These are phyloP conservation scores for Chloropsis hardwickii DNA, from an alignment of 2,113 vertebrate species.

Conservation along the genomic window DNA sequence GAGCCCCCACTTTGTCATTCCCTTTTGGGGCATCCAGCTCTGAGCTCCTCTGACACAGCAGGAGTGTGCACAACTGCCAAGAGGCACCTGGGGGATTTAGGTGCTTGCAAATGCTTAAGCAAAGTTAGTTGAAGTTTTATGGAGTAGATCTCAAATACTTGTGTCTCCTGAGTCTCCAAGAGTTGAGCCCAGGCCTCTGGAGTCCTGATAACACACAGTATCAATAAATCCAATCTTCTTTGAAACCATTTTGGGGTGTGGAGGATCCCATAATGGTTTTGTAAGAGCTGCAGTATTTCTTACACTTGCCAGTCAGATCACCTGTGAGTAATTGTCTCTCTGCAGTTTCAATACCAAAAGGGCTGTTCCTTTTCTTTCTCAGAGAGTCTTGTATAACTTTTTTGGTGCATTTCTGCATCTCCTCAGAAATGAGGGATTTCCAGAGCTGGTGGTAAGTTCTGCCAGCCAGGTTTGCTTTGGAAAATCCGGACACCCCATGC, in stretches of 20 bases:
- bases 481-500: background rate
- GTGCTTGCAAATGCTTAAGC: background rate
- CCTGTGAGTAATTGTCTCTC: background rate
- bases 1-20: background rate
- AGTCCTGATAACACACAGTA: background rate
- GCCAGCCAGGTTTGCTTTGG: background rate
- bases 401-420: background rate
- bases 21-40: accelerated
- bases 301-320: background rate
- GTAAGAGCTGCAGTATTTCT: background rate
- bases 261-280: background rate
- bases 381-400: background rate
- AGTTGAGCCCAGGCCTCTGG: background rate
- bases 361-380: background rate
- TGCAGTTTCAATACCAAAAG: background rate
- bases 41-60: background rate
- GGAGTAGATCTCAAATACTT: background rate
- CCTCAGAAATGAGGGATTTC: background rate
- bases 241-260: background rate
- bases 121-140: background rate
- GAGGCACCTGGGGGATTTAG: background rate
- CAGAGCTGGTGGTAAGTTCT: background rate
- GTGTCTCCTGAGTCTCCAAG: background rate
- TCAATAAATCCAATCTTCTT: background rate
- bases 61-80: background rate